Conservation (phyloP, 2,113 vertebrate species). For the Felis catus region DNA sequence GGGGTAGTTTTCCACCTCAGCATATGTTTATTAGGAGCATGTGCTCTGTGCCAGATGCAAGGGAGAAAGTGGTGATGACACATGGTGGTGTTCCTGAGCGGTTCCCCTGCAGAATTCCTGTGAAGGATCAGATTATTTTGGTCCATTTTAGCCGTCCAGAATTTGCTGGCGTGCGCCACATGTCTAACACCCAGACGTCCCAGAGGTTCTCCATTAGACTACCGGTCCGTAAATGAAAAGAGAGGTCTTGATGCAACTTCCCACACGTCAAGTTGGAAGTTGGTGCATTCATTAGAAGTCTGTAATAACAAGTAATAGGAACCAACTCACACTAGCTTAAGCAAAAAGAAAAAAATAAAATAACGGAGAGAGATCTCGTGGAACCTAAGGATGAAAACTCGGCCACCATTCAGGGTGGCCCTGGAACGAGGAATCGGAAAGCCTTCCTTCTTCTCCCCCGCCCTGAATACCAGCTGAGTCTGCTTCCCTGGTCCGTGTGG, state of each 20-base stretch:
- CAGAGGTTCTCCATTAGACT: not conserved
- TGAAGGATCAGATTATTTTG: not conserved
- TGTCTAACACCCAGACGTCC: not conserved
- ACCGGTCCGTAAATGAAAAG: conserved; percentile 1
- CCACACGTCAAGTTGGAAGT: not conserved
- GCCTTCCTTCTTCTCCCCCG: not conserved
- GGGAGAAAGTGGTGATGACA: not conserved
- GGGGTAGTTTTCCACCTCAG: not conserved
- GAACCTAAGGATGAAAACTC: not conserved
- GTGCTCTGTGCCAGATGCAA: not conserved
- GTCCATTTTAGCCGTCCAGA: not conserved
- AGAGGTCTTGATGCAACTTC: not conserved
- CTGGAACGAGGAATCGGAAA: not conserved
- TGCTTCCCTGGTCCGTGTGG: not conserved
- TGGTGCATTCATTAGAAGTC: not conserved
- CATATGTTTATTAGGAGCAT: not conserved
- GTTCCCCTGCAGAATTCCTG: not conserved
- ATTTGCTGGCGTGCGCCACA: not conserved
- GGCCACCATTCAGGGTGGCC: not conserved
- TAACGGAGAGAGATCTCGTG: not conserved
- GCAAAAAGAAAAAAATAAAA: not conserved
- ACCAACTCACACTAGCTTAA: not conserved
- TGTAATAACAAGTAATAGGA: conserved; percentile 5
- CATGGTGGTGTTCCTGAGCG: not conserved
- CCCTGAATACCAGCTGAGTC: not conserved